Evolutionary conservation across 2,113 vertebrate species (phyloP).

Genomic region (Solea solea): DNA sequence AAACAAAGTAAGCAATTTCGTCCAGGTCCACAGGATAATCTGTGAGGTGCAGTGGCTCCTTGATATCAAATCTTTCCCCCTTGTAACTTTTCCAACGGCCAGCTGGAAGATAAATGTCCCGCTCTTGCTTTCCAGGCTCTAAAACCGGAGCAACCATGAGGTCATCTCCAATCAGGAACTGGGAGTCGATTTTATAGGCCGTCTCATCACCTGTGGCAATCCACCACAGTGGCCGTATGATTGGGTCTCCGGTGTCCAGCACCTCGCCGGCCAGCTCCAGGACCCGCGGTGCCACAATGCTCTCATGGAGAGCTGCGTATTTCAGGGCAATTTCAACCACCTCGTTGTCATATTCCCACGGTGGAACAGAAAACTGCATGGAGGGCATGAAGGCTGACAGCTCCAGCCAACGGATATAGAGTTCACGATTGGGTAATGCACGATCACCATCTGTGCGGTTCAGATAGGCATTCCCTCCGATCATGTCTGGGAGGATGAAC

Average conservation of each 20-base stretch:
- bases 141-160: slow-evolving; percentile 96
- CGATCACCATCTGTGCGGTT: slow-evolving; percentile 76
- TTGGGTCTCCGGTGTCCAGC: slow-evolving; percentile 90
- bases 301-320: slow-evolving; percentile 89
- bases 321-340: slow-evolving; percentile 93
- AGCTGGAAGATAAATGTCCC: slow-evolving; percentile 92
- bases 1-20: slow-evolving; percentile 93
- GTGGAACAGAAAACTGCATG: slow-evolving; percentile 97
- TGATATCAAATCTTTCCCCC: slow-evolving; percentile 92
- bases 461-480: slow-evolving; percentile 86
- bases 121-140: slow-evolving; percentile 93
- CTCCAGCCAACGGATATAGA: slow-evolving; percentile 97
- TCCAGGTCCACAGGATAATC: slow-evolving; percentile 94
- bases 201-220: slow-evolving; percentile 90
- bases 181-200: slow-evolving; percentile 91
- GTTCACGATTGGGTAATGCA: slow-evolving; percentile 89
- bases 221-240: slow-evolving; percentile 98
- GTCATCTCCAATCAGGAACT: slow-evolving; percentile 97
- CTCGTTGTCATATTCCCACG: slow-evolving; percentile 92
- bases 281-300: slow-evolving; percentile 90
- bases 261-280: slow-evolving; percentile 93
- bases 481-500: slow-evolving; percentile 91
- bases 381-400: slow-evolving; percentile 96
- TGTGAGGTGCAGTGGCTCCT: slow-evolving; percentile 88
- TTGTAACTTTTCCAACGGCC: slow-evolving; percentile 97